A percentile compares a stretch with the other conserved stretches of the same genome.
Evolutionary conservation across 2,888 invertebrate genomes (phyloP).

Genomic region (Salticus scenicus): DNA sequence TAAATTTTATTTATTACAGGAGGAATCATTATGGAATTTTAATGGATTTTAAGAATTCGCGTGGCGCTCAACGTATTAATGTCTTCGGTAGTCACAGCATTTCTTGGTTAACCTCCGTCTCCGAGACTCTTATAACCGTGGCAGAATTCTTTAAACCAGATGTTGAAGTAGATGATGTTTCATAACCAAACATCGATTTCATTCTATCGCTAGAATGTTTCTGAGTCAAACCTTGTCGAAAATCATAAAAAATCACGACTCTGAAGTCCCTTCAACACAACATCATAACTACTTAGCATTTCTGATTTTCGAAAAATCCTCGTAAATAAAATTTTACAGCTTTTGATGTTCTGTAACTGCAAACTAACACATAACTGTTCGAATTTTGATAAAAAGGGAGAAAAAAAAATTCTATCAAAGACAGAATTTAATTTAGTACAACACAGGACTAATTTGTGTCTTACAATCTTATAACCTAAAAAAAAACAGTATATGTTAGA

Average conservation of each 20-base stretch:
- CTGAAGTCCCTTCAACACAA: not conserved
- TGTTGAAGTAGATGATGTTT: too few species aligned
- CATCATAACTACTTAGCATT: not conserved
- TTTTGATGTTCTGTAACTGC: slow-evolving; percentile 6
- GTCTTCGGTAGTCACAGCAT: not conserved
- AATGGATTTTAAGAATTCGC: too few species aligned
- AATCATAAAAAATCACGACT: not conserved
- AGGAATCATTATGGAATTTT: too few species aligned
- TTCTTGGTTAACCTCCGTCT: not conserved
- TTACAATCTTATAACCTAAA: too few species aligned
- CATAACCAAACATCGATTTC: too few species aligned
- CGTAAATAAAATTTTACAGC: not conserved
- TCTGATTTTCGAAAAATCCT: not conserved
- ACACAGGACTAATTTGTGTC: too few species aligned
- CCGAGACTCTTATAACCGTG: not conserved
- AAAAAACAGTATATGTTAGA: too few species aligned
- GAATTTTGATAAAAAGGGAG: not conserved
- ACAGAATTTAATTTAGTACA: too few species aligned
- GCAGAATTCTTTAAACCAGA: slow-evolving; percentile 12
- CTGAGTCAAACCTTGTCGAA: not conserved
- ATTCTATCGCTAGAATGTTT: too few species aligned
- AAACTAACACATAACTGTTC: not conserved
- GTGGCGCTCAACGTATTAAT: not conserved
- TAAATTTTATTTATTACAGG: too few species aligned
- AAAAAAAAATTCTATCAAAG: too few species aligned